Base-by-base conservation (phyloP, 2,888 invertebrate species). In the Thera britannica region DNA sequence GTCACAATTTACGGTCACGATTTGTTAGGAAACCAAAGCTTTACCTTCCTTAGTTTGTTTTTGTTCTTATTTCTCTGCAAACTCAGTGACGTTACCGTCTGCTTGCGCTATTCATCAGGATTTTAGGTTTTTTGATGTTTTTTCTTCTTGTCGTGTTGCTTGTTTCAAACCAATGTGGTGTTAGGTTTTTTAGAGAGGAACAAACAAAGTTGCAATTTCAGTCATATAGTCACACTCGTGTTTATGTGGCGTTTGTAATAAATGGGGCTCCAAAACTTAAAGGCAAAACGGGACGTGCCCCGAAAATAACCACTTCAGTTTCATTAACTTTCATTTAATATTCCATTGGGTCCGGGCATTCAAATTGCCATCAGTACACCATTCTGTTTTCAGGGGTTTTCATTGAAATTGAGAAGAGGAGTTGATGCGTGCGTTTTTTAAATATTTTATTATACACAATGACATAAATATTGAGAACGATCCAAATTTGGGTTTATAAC, bases 121-220 rank as follows among this genome's bases (percentile, higher is more conserved):
- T 88, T 83, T 86, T 75, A 85, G 85, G 85, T 83, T 84, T 84
- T 81, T 75, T 81, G 77, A 83, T 84, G 81, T 83, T 86, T 86
- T 85, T 88, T 84, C 81, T 83, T 80, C 76, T 74, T 84, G 5
- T 41, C 41, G 41, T 5, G 7, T 7, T 41, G 6, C 7, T 41
- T 41, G 41, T 41, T 7, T 41, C 41, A 41, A 7, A 41, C 23
- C 23, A 41, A 41, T 3, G 41, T 41, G 5, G 5, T 23, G 41
- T 4, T 1, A 41, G 41, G 41, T 1, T 41, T 41, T 4, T 6
- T 41, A 41, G 7, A 38, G 38, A 4, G 38, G 23, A 23, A 23
- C 23, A 23, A 23, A 23, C 23, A 23, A 23, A 23, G 23, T 23
- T 23, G 23, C 23, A 23, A 38, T 38, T 38, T 38, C 38, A 38